phyloP scores from a whole-genome alignment of 1,140 invertebrate genomes.

The Ips nitidus region DNA sequence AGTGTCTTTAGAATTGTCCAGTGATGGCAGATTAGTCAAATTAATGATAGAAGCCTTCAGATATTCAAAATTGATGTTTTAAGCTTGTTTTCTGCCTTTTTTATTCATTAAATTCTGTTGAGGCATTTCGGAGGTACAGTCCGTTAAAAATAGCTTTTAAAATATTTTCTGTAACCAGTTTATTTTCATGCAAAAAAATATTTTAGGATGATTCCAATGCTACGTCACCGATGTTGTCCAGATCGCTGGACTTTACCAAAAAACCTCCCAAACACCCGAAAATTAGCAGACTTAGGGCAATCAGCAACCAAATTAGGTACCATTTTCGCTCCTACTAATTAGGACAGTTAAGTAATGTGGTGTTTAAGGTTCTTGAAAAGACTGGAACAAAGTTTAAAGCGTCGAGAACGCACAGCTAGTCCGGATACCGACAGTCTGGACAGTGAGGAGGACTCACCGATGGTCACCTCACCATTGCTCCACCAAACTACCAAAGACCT shows the following conservation, averaged over 20 bases:
- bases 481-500: conserved; percentile 53
- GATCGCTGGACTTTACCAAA: conserved; percentile 56
- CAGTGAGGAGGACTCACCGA: conserved; percentile 61
- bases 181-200: too few relatives aligned
- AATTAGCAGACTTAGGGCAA: conserved; percentile 64
- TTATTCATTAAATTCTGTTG: too few relatives aligned
- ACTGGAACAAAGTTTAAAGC: conserved; percentile 63
- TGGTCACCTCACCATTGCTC: conserved; percentile 59
- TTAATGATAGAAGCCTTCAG: too few relatives aligned
- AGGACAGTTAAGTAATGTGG: too few relatives aligned
- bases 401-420: conserved; percentile 58
- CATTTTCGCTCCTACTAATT: not conserved
- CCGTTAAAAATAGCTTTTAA: too few relatives aligned
- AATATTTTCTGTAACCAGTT: too few relatives aligned
- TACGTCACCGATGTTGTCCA: conserved; percentile 37
- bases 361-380: conserved; percentile 56
- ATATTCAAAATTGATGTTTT: too few relatives aligned
- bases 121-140: too few relatives aligned
- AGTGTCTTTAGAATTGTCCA: too few relatives aligned
- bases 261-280: conserved; percentile 57
- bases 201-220: conserved; percentile 26
- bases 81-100: too few relatives aligned
- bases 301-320: conserved; percentile 69
- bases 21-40: too few relatives aligned
- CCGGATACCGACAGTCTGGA: conserved; percentile 57